Evolutionary conservation across 1,140 invertebrate genomes (phyloP), one percentile per base, ranked within the genome.

Genomic region (Antheraea pernyi): DNA sequence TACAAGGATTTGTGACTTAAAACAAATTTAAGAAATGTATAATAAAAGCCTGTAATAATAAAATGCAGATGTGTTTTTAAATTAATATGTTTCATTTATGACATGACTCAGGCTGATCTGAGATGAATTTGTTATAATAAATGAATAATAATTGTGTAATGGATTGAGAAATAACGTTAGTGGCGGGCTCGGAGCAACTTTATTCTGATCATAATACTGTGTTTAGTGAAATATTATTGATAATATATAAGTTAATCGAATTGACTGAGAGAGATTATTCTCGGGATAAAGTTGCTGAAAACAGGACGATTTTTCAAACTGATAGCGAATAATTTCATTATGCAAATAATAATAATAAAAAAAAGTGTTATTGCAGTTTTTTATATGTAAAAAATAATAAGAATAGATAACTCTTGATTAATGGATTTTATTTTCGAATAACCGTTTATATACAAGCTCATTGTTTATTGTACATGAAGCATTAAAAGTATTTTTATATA

Each of bases 261-360:
- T 72, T 75, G 88, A 87, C 86, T 87, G 84, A 53, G 46, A 53
- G 46, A 2, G 46, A 30, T 53, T 46, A 19, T 65, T 80, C 76
- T 77, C 76, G 72, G 79, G 74, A 78, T 78, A 69, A 78, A 78
- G 80, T 70, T 59, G 82, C 83, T 75, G 67, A 71, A 61, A 60
- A 39, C 72, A 79, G 63, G 72, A 64, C 18, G 7, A 77, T 66
- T 79, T 80, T 78, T 83, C 87, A 88, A 53, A 89, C 78, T 81
- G 81, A 81, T 81, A 83, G 86, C 88, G 85, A 84, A 86, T 84
- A 84, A 83, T 86, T 88, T 83, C 77, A 79, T 88, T 80, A 81
- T 85, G 85, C 86, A 53, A 16, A 11, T 30, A 30, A 30, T 30
- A n/a, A n/a, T 30, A 30, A 30, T n/a, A 30, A 30, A 30, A 11